phyloP scores from a whole-genome alignment of 35 echinoderm and acorn worm genomes.

The Strongylocentrotus purpuratus region DNA sequence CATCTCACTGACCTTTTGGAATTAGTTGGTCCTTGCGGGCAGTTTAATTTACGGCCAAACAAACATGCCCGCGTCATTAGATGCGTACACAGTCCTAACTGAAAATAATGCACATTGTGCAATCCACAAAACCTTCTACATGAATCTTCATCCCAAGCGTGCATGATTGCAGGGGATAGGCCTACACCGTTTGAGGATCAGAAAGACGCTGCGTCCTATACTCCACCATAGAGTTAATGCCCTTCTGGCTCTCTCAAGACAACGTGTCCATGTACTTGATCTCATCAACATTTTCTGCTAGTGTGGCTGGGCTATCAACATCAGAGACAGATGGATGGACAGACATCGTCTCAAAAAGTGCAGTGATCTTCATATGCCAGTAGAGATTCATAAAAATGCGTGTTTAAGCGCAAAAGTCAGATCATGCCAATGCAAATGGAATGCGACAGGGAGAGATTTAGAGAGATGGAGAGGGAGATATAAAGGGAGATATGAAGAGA shows the following conservation, averaged over 20 bases:
- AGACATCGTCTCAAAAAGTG: not conserved
- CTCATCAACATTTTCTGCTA: not conserved
- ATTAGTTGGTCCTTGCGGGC: not conserved
- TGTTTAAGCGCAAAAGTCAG: slow-evolving; percentile 37
- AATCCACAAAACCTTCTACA: not conserved
- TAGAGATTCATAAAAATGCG: slow-evolving; percentile 33
- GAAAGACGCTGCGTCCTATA: not conserved
- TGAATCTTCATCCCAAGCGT: not conserved
- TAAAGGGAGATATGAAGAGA: not conserved
- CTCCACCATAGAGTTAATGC: not conserved
- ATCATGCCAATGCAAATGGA: not conserved
- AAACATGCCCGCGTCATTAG: not conserved
- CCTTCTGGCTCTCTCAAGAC: not conserved
- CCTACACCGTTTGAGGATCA: not conserved
- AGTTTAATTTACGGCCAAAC: not conserved
- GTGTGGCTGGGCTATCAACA: not conserved
- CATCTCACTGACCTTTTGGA: not conserved
- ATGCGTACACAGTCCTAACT: not conserved
- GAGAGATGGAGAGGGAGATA: not conserved
- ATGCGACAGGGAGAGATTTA: not conserved
- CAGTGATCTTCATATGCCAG: slow-evolving; percentile 40
- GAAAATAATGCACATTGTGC: not conserved
- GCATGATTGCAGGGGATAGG: not conserved
- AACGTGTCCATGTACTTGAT: too few species aligned
- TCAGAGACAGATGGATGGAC: not conserved